Base-by-base conservation (phyloP, 1,140 invertebrate species). In the Diabrotica undecimpunctata region DNA sequence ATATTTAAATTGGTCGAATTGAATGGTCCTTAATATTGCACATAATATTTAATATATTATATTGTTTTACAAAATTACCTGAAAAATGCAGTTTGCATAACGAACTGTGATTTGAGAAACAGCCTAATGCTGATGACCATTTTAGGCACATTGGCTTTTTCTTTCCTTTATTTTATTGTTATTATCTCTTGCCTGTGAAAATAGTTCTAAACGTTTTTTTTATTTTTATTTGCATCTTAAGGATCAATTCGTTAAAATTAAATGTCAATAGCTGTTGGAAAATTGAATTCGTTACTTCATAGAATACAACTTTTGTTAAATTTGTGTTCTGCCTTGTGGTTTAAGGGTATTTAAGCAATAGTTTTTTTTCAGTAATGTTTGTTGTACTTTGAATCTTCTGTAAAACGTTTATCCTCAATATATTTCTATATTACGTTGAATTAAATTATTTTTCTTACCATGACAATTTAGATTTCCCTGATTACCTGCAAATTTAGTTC, bases 381-480 rank as follows among this genome's bases (percentile, higher is more conserved):
- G 67, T 69, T 69, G 67, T 66, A 69, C 55, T 62, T 69, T 63
- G 39, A 63, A 62, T 59, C 14, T 54, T 66, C 41, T 69, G 62
- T 64, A 66, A 61, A 69, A 69, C 66, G 55, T 69, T 66, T 66
- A 64, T 61, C 61, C 46, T n/a, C 63, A 66, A 69, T 69, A 66
- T 56, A 66, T 46, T 46, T 46, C 41, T 46, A 46, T 46, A 46
- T n/a, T 46, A 46, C 41, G 41, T 46, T 46, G 25, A 25, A 25
- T 25, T 25, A 4, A 25, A 1, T 25, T 25, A 25, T 25, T 25
- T 25, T 25, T 25, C 25, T 25, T 25, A 25, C 25, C 25, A 25
- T 1, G 25, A 25, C 25, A 25, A 25, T 25, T n/a, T 25, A 25
- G 25, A 25, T 25, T 25, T 25, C 4, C 25, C 4, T 25, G 1